Evolutionary conservation across 2,113 vertebrate species (phyloP).

Genomic region (Lepisosteus oculatus): DNA sequence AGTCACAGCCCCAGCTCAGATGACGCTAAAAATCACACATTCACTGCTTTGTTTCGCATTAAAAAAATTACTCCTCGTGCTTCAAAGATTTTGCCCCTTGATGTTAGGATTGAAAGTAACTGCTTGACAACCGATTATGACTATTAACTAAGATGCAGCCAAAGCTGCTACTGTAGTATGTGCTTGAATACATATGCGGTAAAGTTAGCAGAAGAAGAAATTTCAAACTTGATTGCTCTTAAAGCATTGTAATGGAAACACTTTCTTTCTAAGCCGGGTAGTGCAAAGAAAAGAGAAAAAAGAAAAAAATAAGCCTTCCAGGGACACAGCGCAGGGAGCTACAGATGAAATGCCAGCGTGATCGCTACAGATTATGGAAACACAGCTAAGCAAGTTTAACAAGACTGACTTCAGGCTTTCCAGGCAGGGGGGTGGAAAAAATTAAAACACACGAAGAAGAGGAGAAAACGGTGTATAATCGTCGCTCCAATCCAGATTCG

Average conservation of each 20-base stretch:
- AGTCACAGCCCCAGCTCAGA: too few species aligned
- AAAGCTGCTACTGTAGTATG: too few species aligned
- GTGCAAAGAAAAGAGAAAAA: constrained; percentile 22
- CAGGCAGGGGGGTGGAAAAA: constrained; percentile 31
- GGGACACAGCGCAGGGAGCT: constrained; percentile 51
- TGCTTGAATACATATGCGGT: too few species aligned
- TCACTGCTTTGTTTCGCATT: too few species aligned
- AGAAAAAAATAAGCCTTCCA: constrained; percentile 49
- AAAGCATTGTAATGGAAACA: neutral
- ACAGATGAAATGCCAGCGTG: constrained; percentile 37
- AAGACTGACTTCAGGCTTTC: constrained; percentile 57
- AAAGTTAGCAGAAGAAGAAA: too few species aligned
- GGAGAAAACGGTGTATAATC: constrained; percentile 44
- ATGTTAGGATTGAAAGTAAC: too few species aligned
- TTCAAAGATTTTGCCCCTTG: too few species aligned
- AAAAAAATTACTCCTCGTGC: too few species aligned
- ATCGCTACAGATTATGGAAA: constrained; percentile 58
- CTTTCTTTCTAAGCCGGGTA: neutral
- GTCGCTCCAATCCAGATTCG: constrained; percentile 54
- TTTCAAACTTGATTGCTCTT: too few species aligned
- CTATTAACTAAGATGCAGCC: too few species aligned
- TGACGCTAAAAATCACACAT: too few species aligned
- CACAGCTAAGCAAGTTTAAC: constrained; percentile 62
- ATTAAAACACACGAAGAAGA: constrained; percentile 33
- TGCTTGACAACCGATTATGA: too few species aligned